Conservation (phyloP, 37 sponge, comb jelly and placozoan species). For the Ianthella basta region DNA sequence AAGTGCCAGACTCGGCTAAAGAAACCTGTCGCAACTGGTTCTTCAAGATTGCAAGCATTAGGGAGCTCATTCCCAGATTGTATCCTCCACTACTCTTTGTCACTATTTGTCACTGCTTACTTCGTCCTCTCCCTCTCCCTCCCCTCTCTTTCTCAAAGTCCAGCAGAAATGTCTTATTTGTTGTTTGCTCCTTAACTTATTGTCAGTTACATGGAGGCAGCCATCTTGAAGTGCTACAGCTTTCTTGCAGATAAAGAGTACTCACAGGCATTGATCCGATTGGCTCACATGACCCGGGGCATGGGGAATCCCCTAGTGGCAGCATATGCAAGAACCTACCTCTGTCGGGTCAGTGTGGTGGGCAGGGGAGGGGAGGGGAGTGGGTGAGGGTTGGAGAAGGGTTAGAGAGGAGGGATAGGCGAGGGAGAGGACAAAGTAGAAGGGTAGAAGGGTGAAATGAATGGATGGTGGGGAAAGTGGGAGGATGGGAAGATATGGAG, state of each 20-base stretch:
- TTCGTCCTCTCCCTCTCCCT: too few species aligned
- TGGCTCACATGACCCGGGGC: slow-evolving; percentile 79
- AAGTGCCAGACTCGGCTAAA: slow-evolving; percentile 93
- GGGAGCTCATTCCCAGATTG: slow-evolving; percentile 95
- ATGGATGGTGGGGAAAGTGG: too few species aligned
- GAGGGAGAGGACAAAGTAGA: too few species aligned
- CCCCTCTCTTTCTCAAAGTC: too few species aligned
- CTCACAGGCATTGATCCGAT: slow-evolving; percentile 79
- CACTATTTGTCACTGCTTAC: too few species aligned
- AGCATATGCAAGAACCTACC: slow-evolving; percentile 87
- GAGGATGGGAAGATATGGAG: too few species aligned
- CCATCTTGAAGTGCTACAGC: slow-evolving; percentile 95
- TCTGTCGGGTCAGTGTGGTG: slow-evolving; percentile 75
- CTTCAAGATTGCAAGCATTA: slow-evolving; percentile 97
- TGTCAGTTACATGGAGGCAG: slow-evolving; percentile 86
- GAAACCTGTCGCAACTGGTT: slow-evolving; percentile 99
- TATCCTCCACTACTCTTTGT: slow-evolving; percentile 50
- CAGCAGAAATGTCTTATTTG: not conserved
- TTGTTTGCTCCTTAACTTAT: slow-evolving; percentile 40
- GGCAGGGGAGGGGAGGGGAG: slow-evolving; percentile 25
- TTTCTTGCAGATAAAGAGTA: slow-evolving; percentile 86
- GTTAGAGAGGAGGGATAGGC: too few species aligned
- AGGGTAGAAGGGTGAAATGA: too few species aligned
- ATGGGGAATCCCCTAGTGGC: slow-evolving; percentile 98
- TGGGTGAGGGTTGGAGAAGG: slow-evolving; percentile 42